These are phyloP conservation scores for Drosophila macrospina DNA, from an alignment of 2,888 invertebrate genomes.

Conservation along the genomic window DNA sequence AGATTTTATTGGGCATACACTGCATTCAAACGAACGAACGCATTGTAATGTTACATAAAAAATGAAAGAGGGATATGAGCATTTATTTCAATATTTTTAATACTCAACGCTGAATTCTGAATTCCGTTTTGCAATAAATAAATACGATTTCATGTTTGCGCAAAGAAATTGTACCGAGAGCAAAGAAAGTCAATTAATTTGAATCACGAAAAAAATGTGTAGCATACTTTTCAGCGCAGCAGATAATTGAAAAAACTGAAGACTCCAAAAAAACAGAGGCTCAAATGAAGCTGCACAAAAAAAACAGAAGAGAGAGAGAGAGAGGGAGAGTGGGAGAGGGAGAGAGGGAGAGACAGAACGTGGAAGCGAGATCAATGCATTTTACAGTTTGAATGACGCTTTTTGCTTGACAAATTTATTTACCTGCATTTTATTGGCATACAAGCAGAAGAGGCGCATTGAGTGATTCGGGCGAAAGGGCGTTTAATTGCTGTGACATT, in stretches of 20 bases:
- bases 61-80: background rate
- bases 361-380: background rate
- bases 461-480: background rate
- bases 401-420: background rate
- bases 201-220: background rate
- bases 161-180: background rate
- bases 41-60: background rate
- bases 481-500: slow-evolving; percentile 11
- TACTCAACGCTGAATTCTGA: background rate
- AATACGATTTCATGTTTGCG: no score
- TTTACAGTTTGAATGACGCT: background rate
- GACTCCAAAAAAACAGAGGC: no score
- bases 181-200: background rate
- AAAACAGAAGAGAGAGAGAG: no score
- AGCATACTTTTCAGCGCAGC: no score
- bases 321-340: no score
- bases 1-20: background rate
- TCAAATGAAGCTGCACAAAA: no score
- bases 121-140: background rate
- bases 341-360: no score
- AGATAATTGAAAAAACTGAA: no score
- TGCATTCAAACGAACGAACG: no score
- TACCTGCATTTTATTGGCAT: slow-evolving; percentile 4
- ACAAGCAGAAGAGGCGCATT: background rate
- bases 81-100: background rate